A percentile compares a stretch with the other conserved stretches of the same genome.
phyloP scores from a whole-genome alignment of 2,888 invertebrate genomes.

The Acrobasis repandana region DNA sequence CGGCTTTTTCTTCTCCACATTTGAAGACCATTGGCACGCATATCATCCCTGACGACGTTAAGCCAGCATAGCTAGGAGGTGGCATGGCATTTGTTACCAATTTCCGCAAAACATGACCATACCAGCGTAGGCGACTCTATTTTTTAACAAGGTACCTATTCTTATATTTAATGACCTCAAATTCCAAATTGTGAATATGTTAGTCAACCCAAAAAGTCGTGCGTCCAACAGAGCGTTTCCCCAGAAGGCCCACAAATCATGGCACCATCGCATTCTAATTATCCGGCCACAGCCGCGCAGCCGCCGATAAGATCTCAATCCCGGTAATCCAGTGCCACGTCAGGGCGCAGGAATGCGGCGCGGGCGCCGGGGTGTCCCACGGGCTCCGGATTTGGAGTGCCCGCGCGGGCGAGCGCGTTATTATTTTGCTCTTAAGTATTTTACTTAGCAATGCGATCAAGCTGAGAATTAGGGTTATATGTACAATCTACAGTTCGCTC shows the following conservation, averaged over 20 bases:
- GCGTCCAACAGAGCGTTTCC: not conserved
- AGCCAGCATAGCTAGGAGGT: no score
- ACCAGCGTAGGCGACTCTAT: no score
- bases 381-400: not conserved
- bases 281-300: slow-evolving; percentile 40
- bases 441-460: not conserved
- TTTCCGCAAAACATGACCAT: no score
- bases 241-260: slow-evolving; percentile 51
- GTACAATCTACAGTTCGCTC: no score
- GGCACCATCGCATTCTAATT: slow-evolving; percentile 58
- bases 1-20: no score
- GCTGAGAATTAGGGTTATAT: not conserved
- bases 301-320: slow-evolving; percentile 62
- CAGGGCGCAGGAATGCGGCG: slow-evolving; percentile 32
- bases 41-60: no score
- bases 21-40: no score
- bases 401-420: not conserved
- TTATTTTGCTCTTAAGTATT: not conserved
- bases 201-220: no score
- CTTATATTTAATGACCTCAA: no score
- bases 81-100: no score
- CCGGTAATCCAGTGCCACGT: slow-evolving; percentile 35
- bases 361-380: slow-evolving; percentile 22
- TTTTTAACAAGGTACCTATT: no score
- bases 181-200: no score